Evolutionary conservation across 2,113 vertebrate species (phyloP), one percentile per base, ranked within the genome.

Genomic region (Cettia cetti): DNA sequence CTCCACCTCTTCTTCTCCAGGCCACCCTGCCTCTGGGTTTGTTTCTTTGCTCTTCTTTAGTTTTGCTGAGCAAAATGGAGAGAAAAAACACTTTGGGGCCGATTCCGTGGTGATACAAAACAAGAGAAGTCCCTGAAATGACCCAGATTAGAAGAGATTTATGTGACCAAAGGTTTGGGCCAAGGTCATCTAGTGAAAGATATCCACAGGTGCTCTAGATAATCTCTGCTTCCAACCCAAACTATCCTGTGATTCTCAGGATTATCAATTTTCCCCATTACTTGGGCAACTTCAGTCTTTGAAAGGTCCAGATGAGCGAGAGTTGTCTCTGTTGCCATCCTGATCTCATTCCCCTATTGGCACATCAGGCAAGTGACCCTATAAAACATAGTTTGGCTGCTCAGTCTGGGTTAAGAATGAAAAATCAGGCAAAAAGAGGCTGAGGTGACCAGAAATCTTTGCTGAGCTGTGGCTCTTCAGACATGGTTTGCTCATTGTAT

Each of bases 41-140:
- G 45, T 68, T 71, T 71, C 40, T 88, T 88, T 18, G 8, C 18
- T 75, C 17, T 69, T 37, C 30, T 74, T 68, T 30, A 28, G 19
- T 60, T 63, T 68, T 44, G 44, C 35, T 59, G 68, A 54, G 59
- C 8, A 17, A 45, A 81, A 53, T 1, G 7, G 37, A 49, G 30
- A 0, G 0, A 8, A 68, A 28, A 47, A 40, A 4, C 10, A 2
- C 16, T 60, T 44, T 0, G 8, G 57, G 74, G 37, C 2, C 8
- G 31, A 14, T 90, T 83, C 26, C 3, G 0, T 10, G 15, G 33
- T 17, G 33, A 8, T 63, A 6, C 0, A 1, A 37, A 75, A 16
- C 3, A 8, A 5, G 12, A 1, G 10, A 24, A 61, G 4, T 44
- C 60, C 7, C 21, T 42, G 35, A 84, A 84, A 45, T 0, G 2